Conservation (phyloP, 2,113 vertebrate species). For the Pelecanus crispus region DNA sequence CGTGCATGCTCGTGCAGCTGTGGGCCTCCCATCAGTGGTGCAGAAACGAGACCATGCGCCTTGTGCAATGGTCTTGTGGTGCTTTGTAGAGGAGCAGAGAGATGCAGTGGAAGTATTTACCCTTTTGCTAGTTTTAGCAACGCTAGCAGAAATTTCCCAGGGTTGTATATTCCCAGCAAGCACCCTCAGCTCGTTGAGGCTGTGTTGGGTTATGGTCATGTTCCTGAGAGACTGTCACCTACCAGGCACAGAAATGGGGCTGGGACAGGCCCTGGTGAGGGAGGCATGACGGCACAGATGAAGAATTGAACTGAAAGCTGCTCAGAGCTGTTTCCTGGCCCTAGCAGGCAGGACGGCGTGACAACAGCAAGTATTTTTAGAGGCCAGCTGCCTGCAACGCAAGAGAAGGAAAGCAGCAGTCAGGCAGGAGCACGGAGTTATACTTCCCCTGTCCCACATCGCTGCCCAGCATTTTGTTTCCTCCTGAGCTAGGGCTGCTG, state of each 20-base stretch:
- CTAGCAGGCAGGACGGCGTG: background rate
- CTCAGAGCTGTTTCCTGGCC: slow-evolving; percentile 16
- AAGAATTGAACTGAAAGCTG: background rate
- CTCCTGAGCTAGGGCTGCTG: background rate
- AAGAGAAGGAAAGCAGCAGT: background rate
- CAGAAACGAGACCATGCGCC: background rate
- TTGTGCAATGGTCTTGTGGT: rapidly evolving
- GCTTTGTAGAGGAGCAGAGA: background rate
- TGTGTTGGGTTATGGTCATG: rapidly evolving
- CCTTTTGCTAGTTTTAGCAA: background rate
- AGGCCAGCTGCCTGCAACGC: slow-evolving; percentile 50
- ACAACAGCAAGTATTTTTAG: slow-evolving; percentile 56
- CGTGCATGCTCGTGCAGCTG: background rate
- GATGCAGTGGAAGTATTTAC: background rate
- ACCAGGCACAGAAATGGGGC: background rate
- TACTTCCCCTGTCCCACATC: background rate
- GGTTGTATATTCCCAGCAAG: background rate
- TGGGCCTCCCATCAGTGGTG: background rate
- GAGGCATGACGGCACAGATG: background rate
- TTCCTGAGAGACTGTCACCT: background rate
- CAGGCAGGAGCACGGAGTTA: background rate
- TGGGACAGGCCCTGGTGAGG: background rate
- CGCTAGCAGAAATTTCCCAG: background rate
- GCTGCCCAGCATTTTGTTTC: background rate
- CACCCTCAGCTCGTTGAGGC: background rate